Evolutionary conservation across 2,888 invertebrate genomes (phyloP).

Genomic region (Scotopteryx bipunctaria): DNA sequence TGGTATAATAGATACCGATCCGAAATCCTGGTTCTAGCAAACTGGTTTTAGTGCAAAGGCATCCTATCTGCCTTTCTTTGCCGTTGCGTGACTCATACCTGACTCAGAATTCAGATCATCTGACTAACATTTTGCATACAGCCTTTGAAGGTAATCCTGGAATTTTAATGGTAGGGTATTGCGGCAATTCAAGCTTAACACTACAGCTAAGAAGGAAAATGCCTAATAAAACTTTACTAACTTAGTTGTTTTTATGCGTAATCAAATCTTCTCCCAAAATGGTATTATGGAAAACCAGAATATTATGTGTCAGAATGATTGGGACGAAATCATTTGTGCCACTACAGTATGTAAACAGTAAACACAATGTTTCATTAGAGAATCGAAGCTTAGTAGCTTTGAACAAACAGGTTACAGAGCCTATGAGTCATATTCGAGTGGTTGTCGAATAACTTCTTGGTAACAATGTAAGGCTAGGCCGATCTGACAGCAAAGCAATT

Average conservation of each 20-base stretch:
- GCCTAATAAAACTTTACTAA: not conserved
- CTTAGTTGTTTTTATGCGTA: not conserved
- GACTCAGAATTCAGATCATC: slow-evolving; percentile 60
- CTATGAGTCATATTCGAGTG: slow-evolving; percentile 27
- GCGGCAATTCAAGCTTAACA: slow-evolving; percentile 1
- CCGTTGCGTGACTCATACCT: slow-evolving; percentile 67
- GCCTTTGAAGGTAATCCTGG: slow-evolving; percentile 30
- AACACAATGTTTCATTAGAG: slow-evolving; percentile 3
- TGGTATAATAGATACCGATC: too few relatives aligned
- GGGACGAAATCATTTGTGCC: not conserved
- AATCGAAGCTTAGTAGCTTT: slow-evolving; percentile 14
- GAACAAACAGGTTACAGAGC: slow-evolving; percentile 26
- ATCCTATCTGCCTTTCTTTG: slow-evolving; percentile 57
- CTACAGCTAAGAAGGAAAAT: not conserved
- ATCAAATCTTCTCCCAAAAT: not conserved
- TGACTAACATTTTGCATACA: slow-evolving; percentile 44
- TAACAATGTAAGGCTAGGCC: slow-evolving; percentile 21
- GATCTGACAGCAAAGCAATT: slow-evolving; percentile 20
- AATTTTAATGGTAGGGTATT: slow-evolving; percentile 20
- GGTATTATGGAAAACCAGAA: not conserved
- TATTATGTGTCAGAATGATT: not conserved
- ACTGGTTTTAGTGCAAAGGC: slow-evolving; percentile 15
- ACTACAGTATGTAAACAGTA: not conserved
- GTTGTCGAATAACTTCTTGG: slow-evolving; percentile 20
- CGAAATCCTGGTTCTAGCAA: not conserved